phyloP scores from a whole-genome alignment of 2,888 invertebrate species.

The Brachyptera risi region DNA sequence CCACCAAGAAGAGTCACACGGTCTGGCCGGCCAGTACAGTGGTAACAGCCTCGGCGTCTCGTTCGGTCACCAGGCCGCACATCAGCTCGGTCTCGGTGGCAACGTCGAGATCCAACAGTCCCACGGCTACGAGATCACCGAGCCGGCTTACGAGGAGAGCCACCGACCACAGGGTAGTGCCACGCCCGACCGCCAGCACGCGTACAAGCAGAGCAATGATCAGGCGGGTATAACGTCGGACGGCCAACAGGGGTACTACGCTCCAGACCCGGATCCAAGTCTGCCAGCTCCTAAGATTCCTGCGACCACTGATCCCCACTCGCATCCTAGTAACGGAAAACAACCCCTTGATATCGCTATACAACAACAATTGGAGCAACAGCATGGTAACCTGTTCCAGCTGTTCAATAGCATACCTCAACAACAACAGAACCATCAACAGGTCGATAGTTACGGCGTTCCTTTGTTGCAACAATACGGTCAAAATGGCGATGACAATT shows the following conservation, averaged over 20 bases:
- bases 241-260: slow-evolving; percentile 41
- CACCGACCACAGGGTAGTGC: background rate
- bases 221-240: slow-evolving; percentile 25
- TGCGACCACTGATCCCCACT: slow-evolving; percentile 44
- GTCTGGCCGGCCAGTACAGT: too few species aligned
- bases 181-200: background rate
- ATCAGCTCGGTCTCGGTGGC: slow-evolving; percentile 28
- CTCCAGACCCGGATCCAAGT: slow-evolving; percentile 51
- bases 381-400: slow-evolving; percentile 31
- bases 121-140: slow-evolving; percentile 51
- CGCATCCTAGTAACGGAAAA: slow-evolving; percentile 47
- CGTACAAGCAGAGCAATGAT: slow-evolving; percentile 36
- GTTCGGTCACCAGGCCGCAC: slow-evolving; percentile 25
- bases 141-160: background rate
- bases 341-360: slow-evolving; percentile 36
- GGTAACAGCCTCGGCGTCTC: background rate
- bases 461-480: too few species aligned
- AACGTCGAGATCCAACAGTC: slow-evolving; percentile 42
- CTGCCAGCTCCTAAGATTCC: slow-evolving; percentile 45
- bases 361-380: slow-evolving; percentile 32
- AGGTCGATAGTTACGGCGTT: slow-evolving; percentile 49
- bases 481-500: too few species aligned
- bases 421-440: slow-evolving; percentile 33
- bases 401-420: slow-evolving; percentile 32
- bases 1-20: too few species aligned